These are phyloP conservation scores for Coronaproctus castanopsis DNA, from an alignment of 2,888 invertebrate species.

Conservation along the genomic window DNA sequence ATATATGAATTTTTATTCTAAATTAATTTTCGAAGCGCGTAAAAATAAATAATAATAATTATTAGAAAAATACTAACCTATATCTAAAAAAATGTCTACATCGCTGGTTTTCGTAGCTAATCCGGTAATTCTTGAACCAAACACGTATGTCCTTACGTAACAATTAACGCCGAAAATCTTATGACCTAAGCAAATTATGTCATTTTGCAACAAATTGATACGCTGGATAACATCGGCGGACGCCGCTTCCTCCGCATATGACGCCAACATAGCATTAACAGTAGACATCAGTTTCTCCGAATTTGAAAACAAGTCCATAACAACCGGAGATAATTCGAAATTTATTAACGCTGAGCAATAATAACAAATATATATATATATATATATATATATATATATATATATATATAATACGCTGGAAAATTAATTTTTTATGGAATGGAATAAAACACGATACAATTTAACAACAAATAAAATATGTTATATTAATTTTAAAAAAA, in stretches of 20 bases:
- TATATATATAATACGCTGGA: no score
- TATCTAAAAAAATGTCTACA: slow-evolving; percentile 17
- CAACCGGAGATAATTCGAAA: not conserved
- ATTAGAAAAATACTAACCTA: slow-evolving; percentile 14
- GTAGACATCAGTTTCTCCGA: not conserved
- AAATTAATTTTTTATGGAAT: no score
- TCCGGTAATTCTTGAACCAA: slow-evolving; percentile 19
- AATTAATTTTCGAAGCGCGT: no score
- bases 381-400: no score
- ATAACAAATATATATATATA: no score
- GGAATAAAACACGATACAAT: no score
- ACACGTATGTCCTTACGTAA: slow-evolving; percentile 7
- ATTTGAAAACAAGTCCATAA: slow-evolving; percentile 2
- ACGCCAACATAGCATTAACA: not conserved
- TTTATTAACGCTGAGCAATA: not conserved
- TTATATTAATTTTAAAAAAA: no score
- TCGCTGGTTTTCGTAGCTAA: slow-evolving; percentile 17
- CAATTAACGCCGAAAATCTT: not conserved
- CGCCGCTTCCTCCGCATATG: slow-evolving; percentile 5
- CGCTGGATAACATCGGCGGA: not conserved
- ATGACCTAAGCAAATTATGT: not conserved
- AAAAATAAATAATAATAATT: no score
- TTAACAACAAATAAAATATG: no score
- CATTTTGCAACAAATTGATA: not conserved
- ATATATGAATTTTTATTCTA: no score